Evolutionary conservation across 2,888 invertebrate genomes (phyloP), one percentile per base, ranked within the genome.

Genomic region (Drosophila antonietae): DNA sequence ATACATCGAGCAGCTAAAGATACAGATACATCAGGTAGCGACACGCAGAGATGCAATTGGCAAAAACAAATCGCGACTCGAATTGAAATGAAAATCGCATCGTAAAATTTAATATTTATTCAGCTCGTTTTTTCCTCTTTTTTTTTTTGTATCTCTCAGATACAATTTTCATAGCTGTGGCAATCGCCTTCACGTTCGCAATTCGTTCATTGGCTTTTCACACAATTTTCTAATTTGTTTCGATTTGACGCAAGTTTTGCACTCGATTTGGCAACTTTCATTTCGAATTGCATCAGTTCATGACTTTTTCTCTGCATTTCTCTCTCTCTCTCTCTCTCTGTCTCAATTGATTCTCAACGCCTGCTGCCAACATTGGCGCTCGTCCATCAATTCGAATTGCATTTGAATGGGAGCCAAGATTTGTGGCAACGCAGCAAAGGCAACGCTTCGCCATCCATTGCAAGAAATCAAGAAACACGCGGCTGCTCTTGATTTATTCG

Each of bases 231-330:
- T 73, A 72, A 67, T 75, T 83, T 73, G 69, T 58, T 62, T 46
- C 80, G 77, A 69, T 69, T 82, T 87, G 84, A 87, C 84, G 84
- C 87, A 87, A 80, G 73, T 83, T 73, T 63, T 83, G 79, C 77
- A 83, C 83, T 81, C 76, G 70, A 80, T 74, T 76, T 80, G 78
- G 78, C 85, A 78, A 76, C 82, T 83, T 78, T 85, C 80, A 74
- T 76, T 83, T 73, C 58, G 62, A 69, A 72, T 70, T 75, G 76
- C 79, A 73, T 75, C 75, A 77, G 68, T 75, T 78, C 73, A 72
- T 71, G 69, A 66, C 62, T 60, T 66, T 69, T 63, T 39, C 49
- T 43, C 58, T 46, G 55, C 59, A 41, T 41, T 55, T 9, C 18
- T n/a, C 23, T 49, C 12, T 18, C 18, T 33, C 10, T 44, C n/a